Evolutionary conservation across 2,888 invertebrate genomes (phyloP), one percentile per base, ranked within the genome.

Genomic region (Pyrrhia umbra): DNA sequence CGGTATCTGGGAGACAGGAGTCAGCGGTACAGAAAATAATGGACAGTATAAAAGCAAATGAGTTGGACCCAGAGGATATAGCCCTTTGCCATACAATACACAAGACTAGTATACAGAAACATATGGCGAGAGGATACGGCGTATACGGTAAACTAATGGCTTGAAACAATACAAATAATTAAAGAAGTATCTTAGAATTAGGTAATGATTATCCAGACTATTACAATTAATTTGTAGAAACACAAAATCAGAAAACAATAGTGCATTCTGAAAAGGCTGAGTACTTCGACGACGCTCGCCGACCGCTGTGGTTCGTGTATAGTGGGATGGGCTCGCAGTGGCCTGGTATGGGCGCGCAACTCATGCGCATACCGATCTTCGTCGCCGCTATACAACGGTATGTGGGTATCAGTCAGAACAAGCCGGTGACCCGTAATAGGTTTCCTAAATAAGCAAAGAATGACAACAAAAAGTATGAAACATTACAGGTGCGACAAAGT

Each of bases 261-360:
- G 76, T 79, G 13, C 59, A 91, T 2, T 30, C 58, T 5, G 88
- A 91, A 55, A 85, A 84, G n/a, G 68, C 65, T 1, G 81, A 83
- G 6, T 88, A 90, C 65, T 89, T 81, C 37, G 88, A 91, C 40
- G 84, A 86, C 10, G 85, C 73, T 0, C 79, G 82, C 27, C 85
- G 95, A 0, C 96, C 96, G 6, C 88, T 97, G n/a, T 97, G 96
- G 96, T 97, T 95, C 86, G 95, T 97, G 62, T 97, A 96, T 91
- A 96, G 96, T 68, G 97, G 97, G 4, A 97, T 97, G 96, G 97
- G 97, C 8, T 96, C 96, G 0, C 97, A 97, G 84, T 97, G 96
- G 97, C 88, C 94, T 25, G 96, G 96, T 18, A 97, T 97, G 96
- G 96, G 96, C 1, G 83, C 91, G 23, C 93, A 95, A 42, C 93